Base-by-base conservation (phyloP, 2,113 vertebrate species). In the Alosa alosa region DNA sequence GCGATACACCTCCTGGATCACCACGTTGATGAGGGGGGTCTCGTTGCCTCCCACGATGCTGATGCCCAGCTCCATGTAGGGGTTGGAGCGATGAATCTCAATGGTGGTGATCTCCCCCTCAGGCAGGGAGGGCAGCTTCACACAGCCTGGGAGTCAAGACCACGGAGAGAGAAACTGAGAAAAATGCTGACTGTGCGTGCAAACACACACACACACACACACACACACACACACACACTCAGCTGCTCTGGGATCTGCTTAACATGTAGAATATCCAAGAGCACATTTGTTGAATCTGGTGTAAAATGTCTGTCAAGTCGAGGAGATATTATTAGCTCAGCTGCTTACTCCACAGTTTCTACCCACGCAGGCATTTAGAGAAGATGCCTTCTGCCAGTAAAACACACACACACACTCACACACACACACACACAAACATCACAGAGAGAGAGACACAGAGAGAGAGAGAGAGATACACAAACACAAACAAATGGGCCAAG, bases 31-130 rank as follows among this genome's bases (percentile, higher is more conserved):
- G 93, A 99, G 95, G 50, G 98, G 98, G 0, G 98, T 99, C 94
- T 99, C 98, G 52, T 98, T 99, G 88, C 98, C 98, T 57, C 98
- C 98, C 17, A 99, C 98, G 64, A 99, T 96, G 91, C 98, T 99
- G 92, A 99, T 97, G 91, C 98, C 98, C 88, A 99, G 93, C 93
- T 99, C 98, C 6, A 98, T 96, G 13, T 98, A 99, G 22, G 98
- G 98, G 92, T 98, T 98, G 82, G 97, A 96, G 10, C 98, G 97
- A 92, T 98, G 97, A 84, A 99, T 96, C 93, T 99, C 98, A 88
- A 99, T 98, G 87, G 96, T 96, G 55, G 98, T 99, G 90, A 99
- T 97, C 93, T 99, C 97, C 88, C 98, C 98, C 94, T 99, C 98
- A 44, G 98, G 97, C 91, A 99, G 95, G 86, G 96, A 96, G 82